A percentile compares a stretch with the other conserved stretches of the same genome.
These are phyloP conservation scores for Gasterosteus aculeatus DNA, from an alignment of 2,113 vertebrate species.

Conservation along the genomic window DNA sequence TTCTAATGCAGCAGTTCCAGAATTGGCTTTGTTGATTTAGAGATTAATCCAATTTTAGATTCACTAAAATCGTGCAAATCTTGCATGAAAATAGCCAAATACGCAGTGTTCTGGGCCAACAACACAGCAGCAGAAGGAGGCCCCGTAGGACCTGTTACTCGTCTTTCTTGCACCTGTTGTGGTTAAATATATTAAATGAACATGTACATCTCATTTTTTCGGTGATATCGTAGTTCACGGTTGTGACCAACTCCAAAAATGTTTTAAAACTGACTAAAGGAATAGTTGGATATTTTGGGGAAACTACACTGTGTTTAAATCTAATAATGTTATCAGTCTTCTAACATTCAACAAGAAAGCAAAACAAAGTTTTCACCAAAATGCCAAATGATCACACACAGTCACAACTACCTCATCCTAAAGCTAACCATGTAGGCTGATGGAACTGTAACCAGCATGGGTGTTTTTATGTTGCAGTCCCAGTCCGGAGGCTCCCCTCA, in stretches of 20 bases:
- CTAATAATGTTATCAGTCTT: not conserved
- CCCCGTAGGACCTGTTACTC: not conserved
- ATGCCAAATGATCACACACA: not conserved
- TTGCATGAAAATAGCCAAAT: conserved; percentile 2
- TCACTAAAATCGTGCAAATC: not conserved
- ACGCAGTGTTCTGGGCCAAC: not conserved
- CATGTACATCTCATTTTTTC: not conserved
- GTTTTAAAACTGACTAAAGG: not conserved
- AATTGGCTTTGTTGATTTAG: conserved; percentile 16
- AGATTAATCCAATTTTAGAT: conserved; percentile 29
- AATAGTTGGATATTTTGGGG: not conserved
- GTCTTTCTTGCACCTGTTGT: not conserved
- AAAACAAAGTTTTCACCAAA: not conserved
- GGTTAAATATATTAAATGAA: not conserved
- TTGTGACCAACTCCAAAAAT: not conserved
- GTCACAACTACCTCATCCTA: not conserved
- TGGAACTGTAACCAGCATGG: not conserved
- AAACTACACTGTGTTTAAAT: no score
- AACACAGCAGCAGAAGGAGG: not conserved
- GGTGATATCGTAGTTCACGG: not conserved
- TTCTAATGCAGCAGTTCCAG: not conserved
- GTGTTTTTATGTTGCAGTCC: conserved; percentile 75
- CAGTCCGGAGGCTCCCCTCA: conserved; percentile 90
- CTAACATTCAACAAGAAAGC: not conserved
- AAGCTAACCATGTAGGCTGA: not conserved